These are phyloP conservation scores for Colostygia pectinataria DNA, from an alignment of 2,888 invertebrate genomes.

Conservation along the genomic window DNA sequence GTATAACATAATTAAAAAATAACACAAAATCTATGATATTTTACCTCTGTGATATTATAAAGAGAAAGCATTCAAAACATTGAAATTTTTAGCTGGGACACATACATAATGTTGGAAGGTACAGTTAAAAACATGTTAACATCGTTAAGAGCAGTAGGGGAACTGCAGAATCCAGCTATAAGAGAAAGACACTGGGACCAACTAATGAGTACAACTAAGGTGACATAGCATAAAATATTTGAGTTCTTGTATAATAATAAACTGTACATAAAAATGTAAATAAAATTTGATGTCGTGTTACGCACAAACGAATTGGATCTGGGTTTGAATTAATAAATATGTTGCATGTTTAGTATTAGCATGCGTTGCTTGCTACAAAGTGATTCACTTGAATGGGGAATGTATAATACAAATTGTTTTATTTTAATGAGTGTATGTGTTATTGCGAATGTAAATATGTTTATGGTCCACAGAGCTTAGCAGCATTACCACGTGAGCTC, in stretches of 20 bases:
- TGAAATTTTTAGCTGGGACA: slow-evolving; percentile 87
- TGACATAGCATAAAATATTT: slow-evolving; percentile 55
- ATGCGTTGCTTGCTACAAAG: slow-evolving; percentile 32
- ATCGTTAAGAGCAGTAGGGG: slow-evolving; percentile 96
- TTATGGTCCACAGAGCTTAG: slow-evolving; percentile 89
- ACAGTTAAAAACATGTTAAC: slow-evolving; percentile 98
- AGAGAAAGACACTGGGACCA: slow-evolving; percentile 98
- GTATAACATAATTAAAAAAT: slow-evolving; percentile 30
- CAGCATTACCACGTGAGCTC: slow-evolving; percentile 90
- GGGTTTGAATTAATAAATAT: slow-evolving; percentile 35
- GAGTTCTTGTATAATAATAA: slow-evolving; percentile 41
- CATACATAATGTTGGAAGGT: slow-evolving; percentile 93
- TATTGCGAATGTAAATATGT: slow-evolving; percentile 77
- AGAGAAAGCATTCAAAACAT: too few relatives aligned
- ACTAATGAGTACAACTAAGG: slow-evolving; percentile 97
- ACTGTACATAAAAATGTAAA: slow-evolving; percentile 54
- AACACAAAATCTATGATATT: too few relatives aligned
- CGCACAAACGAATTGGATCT: slow-evolving; percentile 33
- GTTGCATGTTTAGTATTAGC: slow-evolving; percentile 33
- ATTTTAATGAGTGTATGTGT: slow-evolving; percentile 37
- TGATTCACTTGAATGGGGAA: slow-evolving; percentile 34
- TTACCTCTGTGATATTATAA: too few relatives aligned
- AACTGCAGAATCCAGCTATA: slow-evolving; percentile 97
- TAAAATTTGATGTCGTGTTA: slow-evolving; percentile 36
- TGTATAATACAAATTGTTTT: slow-evolving; percentile 48